A percentile compares a stretch with the other conserved stretches of the same genome.
These are phyloP conservation scores for Leucania comma DNA, from an alignment of 2,888 invertebrate species.

Conservation along the genomic window DNA sequence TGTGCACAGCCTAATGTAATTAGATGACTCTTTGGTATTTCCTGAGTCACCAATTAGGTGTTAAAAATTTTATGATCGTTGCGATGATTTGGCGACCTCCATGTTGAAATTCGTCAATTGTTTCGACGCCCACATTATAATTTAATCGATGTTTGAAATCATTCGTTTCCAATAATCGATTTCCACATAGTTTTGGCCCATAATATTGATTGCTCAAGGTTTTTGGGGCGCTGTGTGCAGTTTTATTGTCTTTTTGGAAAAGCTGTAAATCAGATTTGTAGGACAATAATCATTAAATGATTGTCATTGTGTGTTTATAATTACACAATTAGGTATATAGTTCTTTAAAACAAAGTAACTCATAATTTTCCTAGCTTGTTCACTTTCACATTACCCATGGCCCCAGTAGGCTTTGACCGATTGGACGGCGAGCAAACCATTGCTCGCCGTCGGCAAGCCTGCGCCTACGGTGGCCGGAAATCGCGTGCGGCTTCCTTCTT, in stretches of 20 bases:
- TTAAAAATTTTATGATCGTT: constrained; percentile 37
- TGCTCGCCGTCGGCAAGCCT: too few species aligned
- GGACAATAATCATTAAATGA: neutral
- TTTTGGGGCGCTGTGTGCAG: neutral
- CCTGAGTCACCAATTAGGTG: constrained; percentile 48
- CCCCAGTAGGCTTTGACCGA: too few species aligned
- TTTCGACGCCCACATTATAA: constrained; percentile 47
- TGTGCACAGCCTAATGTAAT: constrained; percentile 10
- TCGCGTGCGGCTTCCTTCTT: too few species aligned
- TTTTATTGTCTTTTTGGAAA: neutral
- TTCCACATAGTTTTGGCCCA: constrained; percentile 25
- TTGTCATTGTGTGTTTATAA: neutral
- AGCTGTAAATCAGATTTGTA: neutral
- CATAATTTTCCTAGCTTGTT: too few species aligned
- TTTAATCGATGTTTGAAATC: constrained; percentile 40
- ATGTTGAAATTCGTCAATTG: constrained; percentile 49
- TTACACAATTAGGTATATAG: too few species aligned
- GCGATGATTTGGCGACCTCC: constrained; percentile 45
- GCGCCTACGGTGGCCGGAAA: too few species aligned
- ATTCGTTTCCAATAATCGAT: constrained; percentile 41
- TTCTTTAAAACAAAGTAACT: too few species aligned
- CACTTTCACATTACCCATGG: too few species aligned
- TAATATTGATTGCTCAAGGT: constrained; percentile 40
- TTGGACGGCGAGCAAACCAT: too few species aligned
- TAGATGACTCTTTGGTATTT: constrained; percentile 34